phyloP scores from a whole-genome alignment of 2,888 invertebrate genomes.

The Heliconius cydno region DNA sequence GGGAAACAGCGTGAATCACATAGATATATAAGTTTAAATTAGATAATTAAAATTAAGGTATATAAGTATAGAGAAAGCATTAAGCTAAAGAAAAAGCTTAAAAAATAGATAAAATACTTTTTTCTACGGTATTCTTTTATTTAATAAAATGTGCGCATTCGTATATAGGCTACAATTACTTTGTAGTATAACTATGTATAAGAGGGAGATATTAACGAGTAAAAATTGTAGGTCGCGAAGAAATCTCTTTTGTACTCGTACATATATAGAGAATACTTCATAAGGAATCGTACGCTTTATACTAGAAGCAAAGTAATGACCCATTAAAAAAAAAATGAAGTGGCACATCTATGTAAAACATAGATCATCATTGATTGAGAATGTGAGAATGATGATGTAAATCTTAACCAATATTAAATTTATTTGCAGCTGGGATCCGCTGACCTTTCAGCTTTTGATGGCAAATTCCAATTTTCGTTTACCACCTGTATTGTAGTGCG shows the following conservation, averaged over 20 bases:
- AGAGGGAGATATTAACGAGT: constrained; percentile 5
- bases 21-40: not conserved
- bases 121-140: not conserved
- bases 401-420: not conserved
- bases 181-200: not conserved
- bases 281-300: constrained; percentile 5
- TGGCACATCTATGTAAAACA: not conserved
- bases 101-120: not conserved
- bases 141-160: not conserved
- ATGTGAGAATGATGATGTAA: too few species aligned
- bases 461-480: too few species aligned
- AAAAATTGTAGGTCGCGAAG: constrained; percentile 9
- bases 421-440: not conserved
- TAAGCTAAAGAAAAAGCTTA: not conserved
- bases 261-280: constrained; percentile 14
- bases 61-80: too few species aligned
- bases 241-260: constrained; percentile 5
- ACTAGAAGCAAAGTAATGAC: constrained; percentile 2
- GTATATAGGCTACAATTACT: not conserved
- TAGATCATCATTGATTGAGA: not conserved
- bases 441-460: too few species aligned
- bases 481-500: too few species aligned
- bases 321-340: not conserved
- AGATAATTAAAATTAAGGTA: not conserved
- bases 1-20: too few species aligned